Evolutionary conservation across 2,888 invertebrate species (phyloP), one percentile per base, ranked within the genome.

Genomic region (Drymonia ruficornis): DNA sequence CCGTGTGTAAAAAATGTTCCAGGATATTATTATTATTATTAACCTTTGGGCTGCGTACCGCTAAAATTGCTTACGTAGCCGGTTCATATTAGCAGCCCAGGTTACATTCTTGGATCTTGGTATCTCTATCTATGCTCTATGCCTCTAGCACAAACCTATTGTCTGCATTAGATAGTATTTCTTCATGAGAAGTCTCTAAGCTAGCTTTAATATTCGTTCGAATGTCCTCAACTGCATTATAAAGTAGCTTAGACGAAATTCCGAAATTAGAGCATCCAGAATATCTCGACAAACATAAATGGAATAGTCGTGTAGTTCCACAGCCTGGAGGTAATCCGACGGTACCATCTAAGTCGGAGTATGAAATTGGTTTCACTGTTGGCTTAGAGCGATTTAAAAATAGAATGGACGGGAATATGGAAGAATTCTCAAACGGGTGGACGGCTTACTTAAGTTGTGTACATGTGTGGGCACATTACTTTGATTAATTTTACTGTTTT

Each of bases 291-390:
- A 78, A 79, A 81, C 83, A 83, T 83, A 86, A 89, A 89, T 89
- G 89, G 88, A 86, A 88, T 88, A 83, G 86, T 84, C 87, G 77
- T 89, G 88, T 89, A 82, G 78, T 81, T 81, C 68, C 74, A 64
- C 67, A 77, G 76, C 68, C 73, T 74, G 79, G 82, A 81, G 80
- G 81, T 84, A 79, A 84, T 83, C 79, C 76, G 1, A 60, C 71
- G 72, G 72, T 73, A 74, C 67, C 65, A 61, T 67, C 72, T 74
- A 74, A 76, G 70, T 71, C 70, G 76, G 61, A 66, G 57, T 72
- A 74, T 74, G 70, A 72, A 70, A 67, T 67, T 67, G 68, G 72
- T 67, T 65, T 65, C 62, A 69, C 61, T 70, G 68, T 61, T 56
- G 58, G 71, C 68, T 67, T 59, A 43, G 56, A 75, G 67, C 72